These are phyloP conservation scores for Heterochromis multidens DNA, from an alignment of 2,113 vertebrate species.

Conservation along the genomic window DNA sequence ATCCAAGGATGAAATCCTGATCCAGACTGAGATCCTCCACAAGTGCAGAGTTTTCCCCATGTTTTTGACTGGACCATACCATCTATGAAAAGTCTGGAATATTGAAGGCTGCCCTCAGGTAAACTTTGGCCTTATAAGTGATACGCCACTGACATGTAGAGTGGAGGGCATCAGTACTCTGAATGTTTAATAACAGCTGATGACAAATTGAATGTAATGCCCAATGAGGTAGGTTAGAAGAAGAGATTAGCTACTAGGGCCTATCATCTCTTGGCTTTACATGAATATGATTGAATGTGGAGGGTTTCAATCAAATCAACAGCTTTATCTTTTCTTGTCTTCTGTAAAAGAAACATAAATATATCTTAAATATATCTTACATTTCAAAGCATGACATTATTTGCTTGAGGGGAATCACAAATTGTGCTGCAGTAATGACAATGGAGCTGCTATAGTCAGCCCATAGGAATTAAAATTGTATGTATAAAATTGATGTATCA, in stretches of 20 bases:
- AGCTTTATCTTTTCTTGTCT: constrained; percentile 1
- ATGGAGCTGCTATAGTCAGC: not conserved
- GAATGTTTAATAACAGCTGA: constrained; percentile 40
- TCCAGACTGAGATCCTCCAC: not conserved
- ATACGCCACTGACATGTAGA: constrained; percentile 23
- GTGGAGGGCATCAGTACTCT: constrained; percentile 43
- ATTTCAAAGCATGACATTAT: not conserved
- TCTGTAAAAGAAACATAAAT: not conserved
- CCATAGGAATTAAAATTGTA: not conserved
- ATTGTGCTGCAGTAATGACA: not conserved
- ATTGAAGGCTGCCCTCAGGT: constrained; percentile 39
- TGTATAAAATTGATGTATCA: too few relatives aligned
- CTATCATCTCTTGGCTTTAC: constrained; percentile 57
- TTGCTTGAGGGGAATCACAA: not conserved
- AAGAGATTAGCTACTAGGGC: constrained; percentile 40
- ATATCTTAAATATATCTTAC: not conserved
- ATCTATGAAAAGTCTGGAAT: not conserved
- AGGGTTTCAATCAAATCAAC: constrained; percentile 1
- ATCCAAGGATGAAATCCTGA: not conserved
- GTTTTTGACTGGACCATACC: not conserved
- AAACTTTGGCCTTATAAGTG: constrained; percentile 67
- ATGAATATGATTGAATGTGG: constrained; percentile 39
- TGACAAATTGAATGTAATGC: constrained; percentile 58
- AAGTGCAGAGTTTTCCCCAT: not conserved
- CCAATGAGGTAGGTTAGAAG: constrained; percentile 1